A percentile compares a stretch with the other conserved stretches of the same genome.
Evolutionary conservation across 2,113 vertebrate genomes (phyloP).

Genomic region (Podilymbus podiceps): DNA sequence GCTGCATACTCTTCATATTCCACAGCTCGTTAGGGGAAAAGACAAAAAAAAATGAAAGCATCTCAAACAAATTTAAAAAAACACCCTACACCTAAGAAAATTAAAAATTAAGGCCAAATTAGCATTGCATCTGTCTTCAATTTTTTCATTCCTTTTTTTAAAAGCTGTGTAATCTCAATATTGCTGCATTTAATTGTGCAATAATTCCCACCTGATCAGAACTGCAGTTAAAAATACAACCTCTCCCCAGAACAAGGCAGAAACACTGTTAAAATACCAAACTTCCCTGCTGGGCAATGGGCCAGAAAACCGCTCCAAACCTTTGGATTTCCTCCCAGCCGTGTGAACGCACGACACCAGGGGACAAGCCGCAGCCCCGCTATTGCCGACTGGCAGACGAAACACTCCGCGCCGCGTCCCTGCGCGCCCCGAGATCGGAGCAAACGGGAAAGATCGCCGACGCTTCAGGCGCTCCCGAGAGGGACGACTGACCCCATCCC

Average conservation of each 20-base stretch:
- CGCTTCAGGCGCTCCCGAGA: neutral
- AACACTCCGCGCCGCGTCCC: rapidly evolving
- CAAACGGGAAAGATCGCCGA: rapidly evolving
- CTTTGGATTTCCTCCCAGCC: neutral
- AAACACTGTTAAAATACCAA: neutral
- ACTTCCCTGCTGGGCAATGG: neutral
- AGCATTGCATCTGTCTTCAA: neutral
- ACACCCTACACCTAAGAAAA: neutral
- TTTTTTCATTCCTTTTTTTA: neutral
- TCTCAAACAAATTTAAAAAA: neutral
- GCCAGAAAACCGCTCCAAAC: neutral
- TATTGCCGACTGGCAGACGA: too few species aligned
- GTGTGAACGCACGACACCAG: rapidly evolving
- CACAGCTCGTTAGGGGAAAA: neutral
- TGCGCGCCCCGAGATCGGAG: rapidly evolving
- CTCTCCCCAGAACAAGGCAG: neutral
- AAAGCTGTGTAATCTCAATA: neutral
- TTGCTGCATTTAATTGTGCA: neutral
- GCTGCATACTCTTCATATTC: neutral
- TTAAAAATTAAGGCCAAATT: neutral
- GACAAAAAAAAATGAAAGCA: neutral
- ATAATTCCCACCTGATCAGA: neutral
- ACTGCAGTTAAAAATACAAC: neutral
- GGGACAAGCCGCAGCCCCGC: neutral
- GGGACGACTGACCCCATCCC: neutral